Conservation (phyloP, 2,797 vertebrate genomes). For the Fundulus diaphanus region DNA sequence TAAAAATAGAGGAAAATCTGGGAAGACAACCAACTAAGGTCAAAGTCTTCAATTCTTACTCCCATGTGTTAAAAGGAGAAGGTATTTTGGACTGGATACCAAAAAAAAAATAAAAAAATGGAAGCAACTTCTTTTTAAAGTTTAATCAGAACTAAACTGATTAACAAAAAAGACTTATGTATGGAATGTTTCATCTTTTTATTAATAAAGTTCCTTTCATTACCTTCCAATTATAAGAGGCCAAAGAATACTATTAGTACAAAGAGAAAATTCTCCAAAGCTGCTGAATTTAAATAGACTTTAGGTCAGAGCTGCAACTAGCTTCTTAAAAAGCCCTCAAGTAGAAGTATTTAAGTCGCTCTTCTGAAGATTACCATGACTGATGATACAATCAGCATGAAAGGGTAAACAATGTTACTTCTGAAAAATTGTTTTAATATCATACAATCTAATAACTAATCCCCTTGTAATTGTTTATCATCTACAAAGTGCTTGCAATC, state of each 20-base stretch:
- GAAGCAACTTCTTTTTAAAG: background rate
- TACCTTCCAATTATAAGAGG: background rate
- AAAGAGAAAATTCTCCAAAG: background rate
- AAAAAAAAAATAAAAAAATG: background rate
- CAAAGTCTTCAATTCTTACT: background rate
- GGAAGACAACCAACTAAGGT: background rate
- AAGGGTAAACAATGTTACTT: constrained; percentile 2
- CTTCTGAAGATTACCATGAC: constrained; percentile 14
- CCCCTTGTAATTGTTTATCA: background rate
- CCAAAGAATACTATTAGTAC: background rate
- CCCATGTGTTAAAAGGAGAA: background rate
- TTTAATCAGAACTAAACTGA: background rate
- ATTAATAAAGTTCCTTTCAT: background rate
- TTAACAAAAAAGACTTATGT: background rate
- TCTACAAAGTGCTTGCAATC: background rate
- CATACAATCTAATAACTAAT: background rate
- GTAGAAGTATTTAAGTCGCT: constrained; percentile 12
- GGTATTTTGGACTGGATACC: background rate
- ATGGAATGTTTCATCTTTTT: background rate
- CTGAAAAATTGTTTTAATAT: constrained; percentile 5
- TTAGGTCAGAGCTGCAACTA: constrained; percentile 12
- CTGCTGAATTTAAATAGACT: constrained; percentile 4
- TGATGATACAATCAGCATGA: constrained; percentile 21
- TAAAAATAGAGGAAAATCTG: background rate
- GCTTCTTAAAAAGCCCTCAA: constrained; percentile 5